Conservation (phyloP, 2,888 invertebrate species). For the Ferdinandea cuprea region DNA sequence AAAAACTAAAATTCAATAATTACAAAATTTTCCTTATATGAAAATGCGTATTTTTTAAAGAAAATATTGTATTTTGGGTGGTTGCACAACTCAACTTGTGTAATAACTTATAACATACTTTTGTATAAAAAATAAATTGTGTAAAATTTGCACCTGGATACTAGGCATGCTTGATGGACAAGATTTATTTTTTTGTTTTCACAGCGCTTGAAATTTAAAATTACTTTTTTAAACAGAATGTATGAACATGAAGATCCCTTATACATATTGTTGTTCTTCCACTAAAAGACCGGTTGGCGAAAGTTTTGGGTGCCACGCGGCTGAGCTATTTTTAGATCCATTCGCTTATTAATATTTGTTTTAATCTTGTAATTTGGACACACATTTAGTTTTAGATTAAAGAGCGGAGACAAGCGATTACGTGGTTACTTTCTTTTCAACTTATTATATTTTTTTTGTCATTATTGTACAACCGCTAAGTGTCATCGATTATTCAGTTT, state of each 20-base stretch:
- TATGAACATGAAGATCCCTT: no score
- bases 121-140: no score
- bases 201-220: no score
- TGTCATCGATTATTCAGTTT: constrained; percentile 30
- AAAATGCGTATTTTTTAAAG: not conserved
- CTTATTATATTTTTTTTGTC: not conserved
- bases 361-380: not conserved
- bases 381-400: not conserved
- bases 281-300: constrained; percentile 45
- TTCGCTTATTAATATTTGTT: constrained; percentile 1
- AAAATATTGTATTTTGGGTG: no score
- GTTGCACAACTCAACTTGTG: no score
- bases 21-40: constrained; percentile 12
- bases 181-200: no score
- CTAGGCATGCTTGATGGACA: no score
- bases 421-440: not conserved
- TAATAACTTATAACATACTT: no score
- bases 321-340: constrained; percentile 38
- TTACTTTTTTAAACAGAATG: no score
- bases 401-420: not conserved
- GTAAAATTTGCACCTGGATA: no score
- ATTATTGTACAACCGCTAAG: not conserved
- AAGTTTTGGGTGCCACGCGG: constrained; percentile 47
- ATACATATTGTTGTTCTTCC: not conserved
- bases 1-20: constrained; percentile 32